Evolutionary conservation across 2,113 vertebrate genomes (phyloP).

Genomic region (Antechinus stuartii): DNA sequence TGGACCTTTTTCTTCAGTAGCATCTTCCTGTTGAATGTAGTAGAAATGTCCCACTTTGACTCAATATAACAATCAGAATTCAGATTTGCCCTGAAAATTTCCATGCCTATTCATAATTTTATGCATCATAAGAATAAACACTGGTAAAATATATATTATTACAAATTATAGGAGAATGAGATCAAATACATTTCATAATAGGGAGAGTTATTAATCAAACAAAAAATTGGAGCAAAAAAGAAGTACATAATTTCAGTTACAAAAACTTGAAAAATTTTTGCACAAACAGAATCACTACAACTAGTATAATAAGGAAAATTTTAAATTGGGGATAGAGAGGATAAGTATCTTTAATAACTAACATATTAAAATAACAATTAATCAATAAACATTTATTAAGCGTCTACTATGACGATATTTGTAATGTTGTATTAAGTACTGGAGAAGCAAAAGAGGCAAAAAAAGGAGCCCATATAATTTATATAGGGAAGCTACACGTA

Average conservation of each 20-base stretch:
- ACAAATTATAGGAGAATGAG: background rate
- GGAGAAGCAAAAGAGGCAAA: background rate
- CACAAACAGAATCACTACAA: background rate
- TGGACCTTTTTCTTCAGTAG: background rate
- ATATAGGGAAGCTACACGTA: background rate
- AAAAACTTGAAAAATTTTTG: background rate
- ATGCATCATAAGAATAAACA: background rate
- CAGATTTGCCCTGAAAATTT: background rate
- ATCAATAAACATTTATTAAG: background rate
- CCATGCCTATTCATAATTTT: background rate
- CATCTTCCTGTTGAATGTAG: background rate
- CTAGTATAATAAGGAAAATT: background rate
- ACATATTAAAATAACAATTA: background rate
- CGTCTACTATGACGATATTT: background rate
- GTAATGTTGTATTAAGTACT: background rate
- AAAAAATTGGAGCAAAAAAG: background rate
- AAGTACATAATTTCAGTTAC: background rate
- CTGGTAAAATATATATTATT: background rate
- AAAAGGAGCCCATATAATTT: background rate
- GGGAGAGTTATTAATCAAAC: background rate
- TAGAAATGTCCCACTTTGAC: background rate
- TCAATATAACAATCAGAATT: background rate
- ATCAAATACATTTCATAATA: background rate
- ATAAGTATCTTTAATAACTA: background rate
- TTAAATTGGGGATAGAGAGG: background rate